These are phyloP conservation scores for Baronia brevicornis DNA, from an alignment of 2,888 invertebrate genomes.

Conservation along the genomic window DNA sequence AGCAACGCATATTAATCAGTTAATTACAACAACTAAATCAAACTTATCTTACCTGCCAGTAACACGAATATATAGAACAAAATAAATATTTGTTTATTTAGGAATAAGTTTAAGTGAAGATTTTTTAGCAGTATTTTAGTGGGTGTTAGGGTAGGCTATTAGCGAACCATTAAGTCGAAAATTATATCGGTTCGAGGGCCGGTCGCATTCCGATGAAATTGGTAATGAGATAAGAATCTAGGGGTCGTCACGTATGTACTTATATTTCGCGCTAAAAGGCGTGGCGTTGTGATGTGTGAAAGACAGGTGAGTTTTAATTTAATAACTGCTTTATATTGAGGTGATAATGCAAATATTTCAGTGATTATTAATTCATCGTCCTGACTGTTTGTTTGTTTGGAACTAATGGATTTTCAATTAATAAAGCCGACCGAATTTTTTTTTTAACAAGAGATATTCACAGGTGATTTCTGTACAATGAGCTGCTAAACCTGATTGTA, in stretches of 20 bases:
- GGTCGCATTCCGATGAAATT: constrained; percentile 68
- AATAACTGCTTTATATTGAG: constrained; percentile 14
- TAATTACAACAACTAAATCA: too few species aligned
- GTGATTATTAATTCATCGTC: constrained; percentile 2
- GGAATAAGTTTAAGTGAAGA: constrained; percentile 16
- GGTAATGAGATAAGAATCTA: constrained; percentile 64
- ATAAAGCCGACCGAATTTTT: neutral
- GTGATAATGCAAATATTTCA: constrained; percentile 15
- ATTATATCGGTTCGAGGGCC: constrained; percentile 43
- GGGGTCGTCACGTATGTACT: constrained; percentile 44
- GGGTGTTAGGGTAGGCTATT: constrained; percentile 44
- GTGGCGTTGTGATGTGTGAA: constrained; percentile 31
- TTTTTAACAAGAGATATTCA: too few species aligned
- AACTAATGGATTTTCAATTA: neutral
- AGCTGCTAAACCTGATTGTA: too few species aligned
- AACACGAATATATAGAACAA: too few species aligned
- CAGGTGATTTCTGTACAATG: too few species aligned
- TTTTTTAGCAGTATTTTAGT: constrained; percentile 32
- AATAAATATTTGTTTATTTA: constrained; percentile 18
- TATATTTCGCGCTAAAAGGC: constrained; percentile 22
- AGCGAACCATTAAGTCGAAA: constrained; percentile 50
- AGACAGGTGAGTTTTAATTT: constrained; percentile 18
- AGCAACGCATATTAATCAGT: too few species aligned
- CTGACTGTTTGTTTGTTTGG: neutral
- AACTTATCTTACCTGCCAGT: too few species aligned